Conservation (phyloP, 2,888 invertebrate species). For the Agapostemon virescens region DNA sequence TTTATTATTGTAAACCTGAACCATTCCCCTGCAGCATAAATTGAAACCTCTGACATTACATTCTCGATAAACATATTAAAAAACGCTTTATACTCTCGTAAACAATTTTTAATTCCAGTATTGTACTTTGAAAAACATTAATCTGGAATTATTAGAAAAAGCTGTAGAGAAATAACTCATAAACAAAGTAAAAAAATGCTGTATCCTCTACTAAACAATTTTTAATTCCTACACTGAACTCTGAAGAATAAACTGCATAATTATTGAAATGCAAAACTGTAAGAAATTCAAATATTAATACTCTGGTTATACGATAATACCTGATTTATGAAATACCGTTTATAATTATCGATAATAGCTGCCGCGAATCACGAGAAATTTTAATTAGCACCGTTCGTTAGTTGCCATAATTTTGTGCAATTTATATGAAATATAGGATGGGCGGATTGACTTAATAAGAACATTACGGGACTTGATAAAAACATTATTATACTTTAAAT, state of each 20-base stretch:
- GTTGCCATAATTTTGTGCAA: neutral
- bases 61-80: neutral
- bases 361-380: neutral
- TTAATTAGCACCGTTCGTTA: neutral
- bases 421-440: neutral
- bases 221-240: neutral
- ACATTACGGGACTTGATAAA: slow-evolving; percentile 4
- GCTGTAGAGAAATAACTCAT: too few relatives aligned
- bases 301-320: neutral
- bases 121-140: too few relatives aligned
- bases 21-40: neutral
- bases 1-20: too few relatives aligned
- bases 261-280: neutral
- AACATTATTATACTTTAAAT: neutral
- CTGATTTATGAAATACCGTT: neutral
- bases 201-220: neutral
- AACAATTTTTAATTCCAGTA: neutral
- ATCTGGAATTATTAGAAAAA: too few relatives aligned
- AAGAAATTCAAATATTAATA: neutral
- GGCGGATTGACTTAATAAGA: neutral
- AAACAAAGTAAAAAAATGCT: neutral
- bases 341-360: neutral
- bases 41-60: neutral
- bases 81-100: neutral
- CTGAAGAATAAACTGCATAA: neutral